These are phyloP conservation scores for Mythimna pallens DNA, from an alignment of 2,888 invertebrate genomes.

Conservation along the genomic window DNA sequence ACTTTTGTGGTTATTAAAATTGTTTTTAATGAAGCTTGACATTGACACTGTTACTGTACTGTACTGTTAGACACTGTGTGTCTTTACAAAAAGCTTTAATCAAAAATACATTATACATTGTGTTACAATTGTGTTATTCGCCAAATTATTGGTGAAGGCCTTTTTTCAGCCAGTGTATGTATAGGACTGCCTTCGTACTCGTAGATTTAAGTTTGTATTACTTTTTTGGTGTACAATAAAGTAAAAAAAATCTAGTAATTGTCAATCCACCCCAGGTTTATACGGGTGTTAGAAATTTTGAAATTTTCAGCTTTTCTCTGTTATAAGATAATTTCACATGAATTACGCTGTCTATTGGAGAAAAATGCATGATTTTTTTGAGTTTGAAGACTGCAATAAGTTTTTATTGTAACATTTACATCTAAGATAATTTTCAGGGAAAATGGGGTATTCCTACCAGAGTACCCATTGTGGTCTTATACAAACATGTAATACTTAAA, in stretches of 20 bases:
- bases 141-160: neutral
- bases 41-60: too few relatives aligned
- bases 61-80: neutral
- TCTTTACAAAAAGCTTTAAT: too few relatives aligned
- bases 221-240: too few relatives aligned
- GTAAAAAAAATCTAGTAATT: too few relatives aligned
- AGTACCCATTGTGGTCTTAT: neutral
- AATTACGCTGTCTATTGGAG: neutral
- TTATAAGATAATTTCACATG: too few relatives aligned
- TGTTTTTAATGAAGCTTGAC: neutral
- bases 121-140: neutral
- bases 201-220: too few relatives aligned
- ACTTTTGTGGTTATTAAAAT: neutral
- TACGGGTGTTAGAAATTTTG: too few relatives aligned
- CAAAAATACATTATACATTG: neutral
- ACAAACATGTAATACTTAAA: neutral
- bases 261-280: too few relatives aligned
- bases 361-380: too few relatives aligned
- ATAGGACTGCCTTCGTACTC: too few relatives aligned
- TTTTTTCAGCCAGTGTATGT: neutral
- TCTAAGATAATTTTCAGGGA: neutral
- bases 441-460: neutral
- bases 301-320: too few relatives aligned
- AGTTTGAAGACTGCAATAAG: neutral
- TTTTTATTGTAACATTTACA: neutral